phyloP scores from a whole-genome alignment of 2,888 invertebrate species.

The Epirrhoe tristata region DNA sequence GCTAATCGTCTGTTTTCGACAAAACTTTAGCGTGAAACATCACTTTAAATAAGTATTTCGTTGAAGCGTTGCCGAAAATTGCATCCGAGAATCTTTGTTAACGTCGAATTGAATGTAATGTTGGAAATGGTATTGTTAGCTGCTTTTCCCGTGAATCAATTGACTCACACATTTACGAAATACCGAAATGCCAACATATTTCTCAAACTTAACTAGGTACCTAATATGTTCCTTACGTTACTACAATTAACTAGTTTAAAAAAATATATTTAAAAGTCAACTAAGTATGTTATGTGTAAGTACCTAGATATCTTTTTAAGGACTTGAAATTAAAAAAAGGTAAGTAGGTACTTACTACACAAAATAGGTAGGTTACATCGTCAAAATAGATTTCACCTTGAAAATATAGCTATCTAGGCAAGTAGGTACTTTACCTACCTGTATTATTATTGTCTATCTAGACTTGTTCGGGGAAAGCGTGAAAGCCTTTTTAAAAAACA shows the following conservation, averaged over 20 bases:
- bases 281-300: too few species aligned
- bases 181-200: background rate
- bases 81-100: constrained; percentile 9
- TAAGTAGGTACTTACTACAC: too few species aligned
- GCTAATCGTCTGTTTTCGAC: constrained; percentile 35
- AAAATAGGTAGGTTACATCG: too few species aligned
- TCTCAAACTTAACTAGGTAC: background rate
- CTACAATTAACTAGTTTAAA: too few species aligned
- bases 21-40: constrained; percentile 17
- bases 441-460: background rate
- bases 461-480: too few species aligned
- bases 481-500: too few species aligned
- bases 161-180: background rate
- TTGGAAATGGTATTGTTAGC: constrained; percentile 18
- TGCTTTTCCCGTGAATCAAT: constrained; percentile 13
- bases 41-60: constrained; percentile 32
- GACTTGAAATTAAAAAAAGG: too few species aligned
- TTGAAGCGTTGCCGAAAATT: constrained; percentile 39
- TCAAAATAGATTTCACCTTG: background rate
- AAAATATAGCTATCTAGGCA: background rate
- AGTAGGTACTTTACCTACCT: too few species aligned
- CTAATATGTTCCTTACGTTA: background rate
- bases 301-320: too few species aligned
- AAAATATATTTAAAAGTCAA: too few species aligned
- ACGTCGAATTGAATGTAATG: constrained; percentile 18